Evolutionary conservation across 1,140 invertebrate species (phyloP), one percentile per base, ranked within the genome.

Genomic region (Ruditapes philippinarum): DNA sequence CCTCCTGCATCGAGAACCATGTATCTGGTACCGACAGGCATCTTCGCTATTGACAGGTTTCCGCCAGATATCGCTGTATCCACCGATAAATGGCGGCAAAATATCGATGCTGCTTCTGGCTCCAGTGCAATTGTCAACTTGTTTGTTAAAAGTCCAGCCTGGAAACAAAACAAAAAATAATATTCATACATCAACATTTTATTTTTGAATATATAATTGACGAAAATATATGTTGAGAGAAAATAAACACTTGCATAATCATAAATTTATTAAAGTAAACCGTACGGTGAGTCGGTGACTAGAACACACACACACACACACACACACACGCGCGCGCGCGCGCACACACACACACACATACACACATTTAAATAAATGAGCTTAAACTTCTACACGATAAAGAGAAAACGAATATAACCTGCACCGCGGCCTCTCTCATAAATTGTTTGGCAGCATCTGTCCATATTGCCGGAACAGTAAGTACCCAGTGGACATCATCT

Each of bases 381-480:
- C 25, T 17, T 25, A 9, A 12, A 12, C 25, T 9, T 25, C 7
- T 17, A 65, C 60, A 65, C 25, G n/a, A n/a, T n/a, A n/a, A n/a
- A 28, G 11, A 9, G 11, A 65, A n/a, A n/a, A 9, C 9, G 60
- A 12, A n/a, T 28, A 14, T n/a, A n/a, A 31, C 28, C 28, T 12
- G 2, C 12, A 33, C 65, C 17, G 14, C 25, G 25, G 81, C 81
- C 19, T 68, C 28, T 33, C 81, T 60, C 81, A 83, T 83, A 36
- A 83, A 83, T 70, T 68, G 33, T 49, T 70, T 83, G 17, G 81
- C 57, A 9, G 36, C 5, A 14, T 83, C 81, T 22, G 57, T 83
- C 81, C 81, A 83, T 17, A 83, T 83, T 11, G 81, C 62, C 3
- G 81, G 81, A 0, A 83, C 81, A 4, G 81, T 83, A n/a, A 83